Percentiles rank a stretch among this genome's conserved stretches.
These are phyloP conservation scores for Pseudomyrmex concolor DNA, from an alignment of 1,140 invertebrate species.

Conservation along the genomic window DNA sequence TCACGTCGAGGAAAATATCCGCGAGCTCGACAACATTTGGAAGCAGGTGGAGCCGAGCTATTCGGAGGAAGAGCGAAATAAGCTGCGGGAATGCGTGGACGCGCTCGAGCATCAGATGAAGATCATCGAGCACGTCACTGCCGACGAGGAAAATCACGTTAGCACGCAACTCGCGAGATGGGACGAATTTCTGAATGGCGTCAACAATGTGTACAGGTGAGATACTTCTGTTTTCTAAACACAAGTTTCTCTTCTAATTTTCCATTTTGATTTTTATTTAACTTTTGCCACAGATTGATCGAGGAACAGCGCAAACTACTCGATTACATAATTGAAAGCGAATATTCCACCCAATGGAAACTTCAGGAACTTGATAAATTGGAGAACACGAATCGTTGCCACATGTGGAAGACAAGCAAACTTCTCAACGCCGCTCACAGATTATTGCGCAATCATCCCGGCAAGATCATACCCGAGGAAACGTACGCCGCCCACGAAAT, in stretches of 20 bases:
- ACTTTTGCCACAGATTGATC: slow-evolving; percentile 79
- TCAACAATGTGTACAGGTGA: slow-evolving; percentile 85
- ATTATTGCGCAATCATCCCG: slow-evolving; percentile 88
- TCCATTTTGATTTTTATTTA: neutral
- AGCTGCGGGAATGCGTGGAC: slow-evolving; percentile 83
- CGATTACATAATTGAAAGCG: slow-evolving; percentile 86
- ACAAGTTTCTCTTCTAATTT: neutral
- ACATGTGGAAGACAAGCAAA: slow-evolving; percentile 84
- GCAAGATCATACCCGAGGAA: slow-evolving; percentile 88
- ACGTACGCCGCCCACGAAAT: slow-evolving; percentile 88
- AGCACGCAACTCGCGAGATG: slow-evolving; percentile 88
- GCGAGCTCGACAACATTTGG: slow-evolving; percentile 77
- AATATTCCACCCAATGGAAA: slow-evolving; percentile 87
- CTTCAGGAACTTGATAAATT: slow-evolving; percentile 88
- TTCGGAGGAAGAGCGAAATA: slow-evolving; percentile 80
- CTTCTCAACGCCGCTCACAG: slow-evolving; percentile 85
- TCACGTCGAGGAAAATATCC: slow-evolving; percentile 83
- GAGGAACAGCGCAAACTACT: slow-evolving; percentile 86
- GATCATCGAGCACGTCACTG: slow-evolving; percentile 84
- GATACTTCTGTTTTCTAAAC: neutral
- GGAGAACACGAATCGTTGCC: slow-evolving; percentile 86
- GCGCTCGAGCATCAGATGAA: slow-evolving; percentile 83
- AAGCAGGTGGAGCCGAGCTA: slow-evolving; percentile 81
- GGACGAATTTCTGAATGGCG: slow-evolving; percentile 88
- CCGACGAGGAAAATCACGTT: slow-evolving; percentile 86